Conservation (phyloP, 2,113 vertebrate genomes). For the Promerops cafer region DNA sequence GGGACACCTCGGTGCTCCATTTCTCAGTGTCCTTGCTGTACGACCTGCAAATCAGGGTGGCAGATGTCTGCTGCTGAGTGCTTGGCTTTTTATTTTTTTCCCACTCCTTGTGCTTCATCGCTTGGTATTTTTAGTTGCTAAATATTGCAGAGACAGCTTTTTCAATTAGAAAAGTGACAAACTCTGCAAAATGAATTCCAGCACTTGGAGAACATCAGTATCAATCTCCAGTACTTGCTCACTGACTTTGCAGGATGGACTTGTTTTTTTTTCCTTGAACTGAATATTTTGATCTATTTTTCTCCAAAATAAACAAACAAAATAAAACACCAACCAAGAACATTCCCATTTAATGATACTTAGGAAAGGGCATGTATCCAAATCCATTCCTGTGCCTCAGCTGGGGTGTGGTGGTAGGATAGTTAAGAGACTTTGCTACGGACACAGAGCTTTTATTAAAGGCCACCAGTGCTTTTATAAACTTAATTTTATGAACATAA, state of each 20-base stretch:
- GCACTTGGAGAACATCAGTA: slow-evolving; percentile 7
- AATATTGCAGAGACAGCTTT: slow-evolving; percentile 48
- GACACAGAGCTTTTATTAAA: neutral
- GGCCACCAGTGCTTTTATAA: neutral
- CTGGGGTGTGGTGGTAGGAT: neutral
- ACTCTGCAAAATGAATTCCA: slow-evolving; percentile 33
- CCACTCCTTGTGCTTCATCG: neutral
- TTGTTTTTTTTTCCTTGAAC: neutral
- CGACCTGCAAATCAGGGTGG: neutral
- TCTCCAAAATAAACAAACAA: neutral
- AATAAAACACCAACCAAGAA: neutral
- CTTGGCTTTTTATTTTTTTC: neutral
- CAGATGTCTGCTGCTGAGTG: slow-evolving; percentile 24
- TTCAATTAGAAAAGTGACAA: slow-evolving; percentile 51
- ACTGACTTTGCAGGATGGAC: neutral
- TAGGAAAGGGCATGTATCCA: neutral
- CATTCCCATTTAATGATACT: neutral
- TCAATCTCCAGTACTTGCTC: neutral
- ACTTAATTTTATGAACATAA: no score
- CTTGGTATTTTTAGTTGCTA: slow-evolving; percentile 41
- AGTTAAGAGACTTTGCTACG: neutral
- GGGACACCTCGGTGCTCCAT: neutral
- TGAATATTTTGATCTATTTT: neutral
- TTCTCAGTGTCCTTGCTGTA: neutral
- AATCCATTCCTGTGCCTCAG: neutral